phyloP scores from a whole-genome alignment of 2,888 invertebrate genomes.

The Aleiodes alternator region DNA sequence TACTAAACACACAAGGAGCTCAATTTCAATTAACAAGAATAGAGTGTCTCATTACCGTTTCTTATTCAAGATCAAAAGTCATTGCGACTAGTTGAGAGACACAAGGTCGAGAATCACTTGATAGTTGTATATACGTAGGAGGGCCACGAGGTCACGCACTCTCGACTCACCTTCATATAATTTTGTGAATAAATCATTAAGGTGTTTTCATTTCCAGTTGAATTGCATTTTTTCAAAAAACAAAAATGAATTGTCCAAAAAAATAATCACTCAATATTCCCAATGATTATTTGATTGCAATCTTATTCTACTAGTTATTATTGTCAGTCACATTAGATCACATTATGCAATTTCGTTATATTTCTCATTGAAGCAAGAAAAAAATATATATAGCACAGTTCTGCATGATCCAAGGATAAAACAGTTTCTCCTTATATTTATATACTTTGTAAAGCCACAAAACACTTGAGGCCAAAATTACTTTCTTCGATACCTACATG shows the following conservation, averaged over 20 bases:
- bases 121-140: slow-evolving; percentile 28
- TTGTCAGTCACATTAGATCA: too few relatives aligned
- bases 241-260: not conserved
- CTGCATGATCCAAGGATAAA: slow-evolving; percentile 34
- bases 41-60: not conserved
- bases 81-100: slow-evolving; percentile 23
- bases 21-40: not conserved
- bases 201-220: too few relatives aligned
- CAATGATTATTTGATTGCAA: not conserved
- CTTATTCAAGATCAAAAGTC: slow-evolving; percentile 21
- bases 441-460: not conserved
- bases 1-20: not conserved
- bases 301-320: too few relatives aligned
- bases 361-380: too few relatives aligned
- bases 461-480: slow-evolving; percentile 10
- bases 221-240: not conserved
- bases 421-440: slow-evolving; percentile 25
- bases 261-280: not conserved
- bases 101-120: slow-evolving; percentile 38
- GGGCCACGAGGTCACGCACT: slow-evolving; percentile 40
- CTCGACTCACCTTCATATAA: slow-evolving; percentile 16
- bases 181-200: slow-evolving; percentile 15
- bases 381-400: not conserved
- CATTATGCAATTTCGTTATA: too few relatives aligned
- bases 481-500: not conserved